Conservation (phyloP, 2,888 invertebrate species). For the Nebria brevicollis region DNA sequence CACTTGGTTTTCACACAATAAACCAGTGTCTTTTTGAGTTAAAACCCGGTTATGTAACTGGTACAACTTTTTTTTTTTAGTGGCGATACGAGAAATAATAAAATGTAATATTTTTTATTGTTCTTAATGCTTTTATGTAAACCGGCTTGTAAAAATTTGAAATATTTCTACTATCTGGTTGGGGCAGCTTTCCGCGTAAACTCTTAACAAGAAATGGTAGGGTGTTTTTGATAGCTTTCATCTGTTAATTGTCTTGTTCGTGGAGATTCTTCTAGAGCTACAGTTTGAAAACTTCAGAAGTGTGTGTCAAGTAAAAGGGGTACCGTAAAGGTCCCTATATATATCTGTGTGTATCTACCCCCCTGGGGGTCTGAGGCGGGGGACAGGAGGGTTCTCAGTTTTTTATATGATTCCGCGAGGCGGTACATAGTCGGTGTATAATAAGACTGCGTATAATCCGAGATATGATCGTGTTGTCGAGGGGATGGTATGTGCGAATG, state of each 20-base stretch:
- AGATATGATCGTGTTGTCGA: background rate
- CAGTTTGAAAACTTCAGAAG: background rate
- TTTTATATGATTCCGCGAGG: background rate
- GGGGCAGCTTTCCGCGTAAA: background rate
- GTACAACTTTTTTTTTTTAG: background rate
- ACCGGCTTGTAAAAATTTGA: background rate
- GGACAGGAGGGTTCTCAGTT: background rate
- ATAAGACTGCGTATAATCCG: conserved; percentile 1
- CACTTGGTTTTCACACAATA: background rate
- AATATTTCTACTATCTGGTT: background rate
- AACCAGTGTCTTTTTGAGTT: background rate
- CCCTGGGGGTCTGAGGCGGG: background rate
- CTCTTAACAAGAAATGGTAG: background rate
- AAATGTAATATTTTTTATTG: conserved; percentile 1
- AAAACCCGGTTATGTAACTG: background rate
- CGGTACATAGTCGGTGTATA: background rate
- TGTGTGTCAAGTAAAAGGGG: background rate
- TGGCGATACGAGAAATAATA: background rate
- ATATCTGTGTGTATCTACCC: background rate
- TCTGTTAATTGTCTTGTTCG: conserved; percentile 1
- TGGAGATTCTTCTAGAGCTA: background rate
- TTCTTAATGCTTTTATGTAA: background rate
- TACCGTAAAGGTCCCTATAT: background rate
- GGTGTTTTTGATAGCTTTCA: background rate
- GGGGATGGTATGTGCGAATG: background rate